Evolutionary conservation across 53 echinoderm and acorn worm species (phyloP).

Genomic region (Hippasteria phrygiana): DNA sequence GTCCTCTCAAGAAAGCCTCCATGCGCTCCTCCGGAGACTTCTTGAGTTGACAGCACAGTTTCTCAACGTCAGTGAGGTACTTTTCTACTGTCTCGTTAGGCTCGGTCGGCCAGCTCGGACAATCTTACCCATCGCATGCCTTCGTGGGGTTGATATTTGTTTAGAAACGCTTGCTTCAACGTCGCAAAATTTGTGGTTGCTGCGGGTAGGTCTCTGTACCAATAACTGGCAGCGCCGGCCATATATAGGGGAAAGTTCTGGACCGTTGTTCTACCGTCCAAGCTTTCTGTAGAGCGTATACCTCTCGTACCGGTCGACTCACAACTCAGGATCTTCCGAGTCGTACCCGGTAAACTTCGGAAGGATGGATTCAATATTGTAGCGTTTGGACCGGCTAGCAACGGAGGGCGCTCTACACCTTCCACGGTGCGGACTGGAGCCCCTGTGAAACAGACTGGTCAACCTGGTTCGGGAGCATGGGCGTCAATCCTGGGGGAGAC

Average conservation of each 20-base stretch:
- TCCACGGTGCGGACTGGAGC: no score
- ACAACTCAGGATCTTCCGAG: conserved; percentile 13
- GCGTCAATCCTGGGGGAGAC: no score
- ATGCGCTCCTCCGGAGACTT: neutral
- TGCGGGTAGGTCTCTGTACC: no score
- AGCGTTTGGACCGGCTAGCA: no score
- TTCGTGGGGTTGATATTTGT: conserved; percentile 46
- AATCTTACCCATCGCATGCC: conserved; percentile 21
- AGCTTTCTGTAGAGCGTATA: neutral
- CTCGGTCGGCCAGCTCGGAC: conserved; percentile 28
- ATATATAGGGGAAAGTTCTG: no score
- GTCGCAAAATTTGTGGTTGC: neutral
- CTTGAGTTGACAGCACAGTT: conserved; percentile 15
- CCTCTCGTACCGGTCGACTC: neutral
- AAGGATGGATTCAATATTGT: conserved; percentile 9
- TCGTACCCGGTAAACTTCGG: conserved; percentile 1
- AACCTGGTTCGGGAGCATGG: no score
- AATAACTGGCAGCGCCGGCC: no score
- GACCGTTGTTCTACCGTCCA: conserved; percentile 5
- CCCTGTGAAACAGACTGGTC: no score
- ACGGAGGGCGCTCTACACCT: no score
- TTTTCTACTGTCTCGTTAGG: conserved; percentile 35
- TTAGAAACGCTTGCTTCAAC: conserved; percentile 22
- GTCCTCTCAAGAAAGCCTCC: conserved; percentile 34
- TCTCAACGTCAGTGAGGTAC: conserved; percentile 30